phyloP scores from a whole-genome alignment of 1,140 invertebrate species.

The Drosophila erecta region DNA sequence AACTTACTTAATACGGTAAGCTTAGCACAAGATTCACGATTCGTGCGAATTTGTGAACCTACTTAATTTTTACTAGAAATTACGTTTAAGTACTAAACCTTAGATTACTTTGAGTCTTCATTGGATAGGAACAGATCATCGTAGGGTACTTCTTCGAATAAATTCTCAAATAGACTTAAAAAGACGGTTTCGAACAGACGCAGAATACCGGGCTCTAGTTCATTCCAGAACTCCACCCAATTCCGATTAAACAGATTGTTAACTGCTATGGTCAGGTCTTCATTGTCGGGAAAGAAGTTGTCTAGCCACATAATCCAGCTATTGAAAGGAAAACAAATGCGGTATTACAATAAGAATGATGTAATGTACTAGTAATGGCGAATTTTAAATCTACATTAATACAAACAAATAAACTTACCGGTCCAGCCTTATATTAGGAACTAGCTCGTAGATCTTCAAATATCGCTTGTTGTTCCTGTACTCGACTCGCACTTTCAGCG shows the following conservation, averaged over 20 bases:
- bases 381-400: no score
- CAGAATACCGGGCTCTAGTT: conserved; percentile 58
- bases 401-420: conserved; percentile 28
- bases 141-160: conserved; percentile 57
- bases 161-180: conserved; percentile 49
- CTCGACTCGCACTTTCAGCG: conserved; percentile 54
- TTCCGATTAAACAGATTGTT: conserved; percentile 61
- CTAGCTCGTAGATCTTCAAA: conserved; percentile 60
- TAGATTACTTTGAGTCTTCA: conserved; percentile 2
- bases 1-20: neutral
- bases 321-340: neutral
- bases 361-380: no score
- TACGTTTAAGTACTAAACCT: neutral
- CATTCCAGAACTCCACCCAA: conserved; percentile 70
- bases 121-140: conserved; percentile 59
- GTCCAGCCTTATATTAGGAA: conserved; percentile 51
- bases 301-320: conserved; percentile 70
- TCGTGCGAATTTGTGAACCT: neutral
- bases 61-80: conserved; percentile 10
- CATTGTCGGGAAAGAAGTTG: conserved; percentile 63
- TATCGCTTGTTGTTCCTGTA: conserved; percentile 67
- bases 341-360: no score
- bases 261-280: conserved; percentile 49
- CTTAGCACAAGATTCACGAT: neutral
- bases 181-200: conserved; percentile 51